Evolutionary conservation across 2,888 invertebrate genomes (phyloP).

Genomic region (Orchestes rusci): DNA sequence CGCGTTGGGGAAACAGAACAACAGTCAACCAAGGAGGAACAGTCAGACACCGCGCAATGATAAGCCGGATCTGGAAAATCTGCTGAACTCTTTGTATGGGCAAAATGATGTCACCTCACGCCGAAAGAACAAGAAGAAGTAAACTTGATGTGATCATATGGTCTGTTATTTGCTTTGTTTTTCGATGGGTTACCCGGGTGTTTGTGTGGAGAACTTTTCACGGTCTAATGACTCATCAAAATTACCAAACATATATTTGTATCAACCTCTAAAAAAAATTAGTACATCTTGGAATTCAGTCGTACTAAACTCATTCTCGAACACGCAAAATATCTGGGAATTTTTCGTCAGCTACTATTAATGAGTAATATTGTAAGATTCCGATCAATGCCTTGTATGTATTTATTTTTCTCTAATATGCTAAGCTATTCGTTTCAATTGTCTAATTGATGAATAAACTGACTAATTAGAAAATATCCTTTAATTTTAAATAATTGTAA

Average conservation of each 20-base stretch:
- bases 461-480: conserved; percentile 7
- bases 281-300: no score
- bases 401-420: conserved; percentile 7
- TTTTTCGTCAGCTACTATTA: no score
- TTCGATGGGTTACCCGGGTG: no score
- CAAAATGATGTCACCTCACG: conserved; percentile 46
- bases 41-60: conserved; percentile 45
- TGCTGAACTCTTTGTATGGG: conserved; percentile 71
- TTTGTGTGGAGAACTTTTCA: no score
- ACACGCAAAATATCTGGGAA: no score
- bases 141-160: no score
- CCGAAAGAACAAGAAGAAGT: conserved; percentile 38
- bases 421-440: conserved; percentile 11
- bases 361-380: no score
- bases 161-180: neutral
- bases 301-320: no score
- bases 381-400: conserved; percentile 1
- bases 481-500: neutral
- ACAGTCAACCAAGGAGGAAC: conserved; percentile 32
- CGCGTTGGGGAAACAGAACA: conserved; percentile 57
- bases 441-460: conserved; percentile 11
- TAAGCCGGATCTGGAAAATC: conserved; percentile 73
- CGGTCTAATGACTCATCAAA: no score
- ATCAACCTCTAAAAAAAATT: no score
- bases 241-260: no score